Base-by-base conservation (phyloP, 2,113 vertebrate species). In the Odontophorus gujanensis region DNA sequence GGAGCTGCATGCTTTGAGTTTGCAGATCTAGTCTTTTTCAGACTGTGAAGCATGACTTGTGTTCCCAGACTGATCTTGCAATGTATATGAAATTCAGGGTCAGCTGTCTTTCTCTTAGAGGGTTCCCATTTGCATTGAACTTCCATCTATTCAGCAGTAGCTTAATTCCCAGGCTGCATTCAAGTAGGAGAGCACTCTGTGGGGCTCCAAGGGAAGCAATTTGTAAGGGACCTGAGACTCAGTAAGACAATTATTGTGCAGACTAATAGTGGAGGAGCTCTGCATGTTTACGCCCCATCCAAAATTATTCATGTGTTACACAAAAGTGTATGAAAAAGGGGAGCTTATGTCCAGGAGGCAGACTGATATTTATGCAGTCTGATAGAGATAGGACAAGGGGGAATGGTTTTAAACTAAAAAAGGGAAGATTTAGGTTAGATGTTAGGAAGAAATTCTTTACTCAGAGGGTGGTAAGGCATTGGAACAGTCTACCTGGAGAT, bases 11-110 rank as follows among this genome's bases (percentile, higher is more conserved):
- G 32, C 20, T 86, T 83, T 71, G 32, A 74, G 16, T 71, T 85
- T 88, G 36, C 30, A 58, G 30, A 77, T 58, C 9, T 36, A 73
- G 36, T 62, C 36, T 6, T 87, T 90, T 80, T 62, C 50, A 88
- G 72, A 26, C 36, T 69, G 17, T 28, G 57, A 19, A 22, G 2
- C 17, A 25, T 30, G 38, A 71, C 5, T 40, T 0, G 7, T 26
- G 0, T 40, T 12, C 24, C 87, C 32, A 57, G 40, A 19, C 3
- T 5, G 17, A 7, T 51, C 63, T 66, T 7, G 1, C 5, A 28
- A 53, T 50, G 34, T 8, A 17, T 36, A 9, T 40, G 32, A 65
- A 6, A 55, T 45, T 11, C 32, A 51, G 32, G 10, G 11, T 80
- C 43, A 9, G 11, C 30, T 62, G 13, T 81, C 36, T 55, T 77